These are phyloP conservation scores for Pilophorus perplexus DNA, from an alignment of 2,888 invertebrate genomes.

Conservation along the genomic window DNA sequence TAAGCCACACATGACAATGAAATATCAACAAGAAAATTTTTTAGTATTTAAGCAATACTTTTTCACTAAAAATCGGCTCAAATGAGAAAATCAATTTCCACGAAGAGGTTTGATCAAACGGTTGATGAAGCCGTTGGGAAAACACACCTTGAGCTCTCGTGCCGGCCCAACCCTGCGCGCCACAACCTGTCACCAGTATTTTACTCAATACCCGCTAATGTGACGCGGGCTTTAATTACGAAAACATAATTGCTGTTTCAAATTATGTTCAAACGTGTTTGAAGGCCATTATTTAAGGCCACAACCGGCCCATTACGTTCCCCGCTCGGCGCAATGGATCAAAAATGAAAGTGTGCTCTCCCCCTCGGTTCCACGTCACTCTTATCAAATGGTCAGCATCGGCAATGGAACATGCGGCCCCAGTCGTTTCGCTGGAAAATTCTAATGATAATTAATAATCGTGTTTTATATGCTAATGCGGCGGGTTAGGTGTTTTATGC, in stretches of 20 bases:
- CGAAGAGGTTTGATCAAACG: too few relatives aligned
- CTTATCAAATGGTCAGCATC: constrained; percentile 19
- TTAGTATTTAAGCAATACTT: too few relatives aligned
- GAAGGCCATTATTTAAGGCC: constrained; percentile 24
- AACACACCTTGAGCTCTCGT: too few relatives aligned
- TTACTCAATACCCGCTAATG: constrained; percentile 26
- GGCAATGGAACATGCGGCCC: background rate
- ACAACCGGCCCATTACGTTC: constrained; percentile 11
- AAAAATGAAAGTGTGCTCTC: background rate
- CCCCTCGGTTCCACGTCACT: too few relatives aligned
- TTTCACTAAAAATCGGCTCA: too few relatives aligned
- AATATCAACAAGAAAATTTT: too few relatives aligned
- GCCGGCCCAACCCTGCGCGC: too few relatives aligned
- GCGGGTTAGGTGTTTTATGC: background rate
- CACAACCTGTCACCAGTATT: constrained; percentile 33
- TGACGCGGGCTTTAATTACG: constrained; percentile 28
- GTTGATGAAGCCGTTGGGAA: too few relatives aligned
- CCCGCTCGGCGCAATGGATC: background rate
- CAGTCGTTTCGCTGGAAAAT: constrained; percentile 17
- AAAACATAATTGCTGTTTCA: constrained; percentile 22
- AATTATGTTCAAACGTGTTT: constrained; percentile 35
- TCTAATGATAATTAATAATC: constrained; percentile 14
- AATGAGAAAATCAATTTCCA: too few relatives aligned
- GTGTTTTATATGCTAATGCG: constrained; percentile 15
- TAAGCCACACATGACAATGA: too few relatives aligned